Percentiles rank a stretch among this genome's conserved stretches.
Evolutionary conservation across 2,113 vertebrate species (phyloP).

Genomic region (Cygnus buccinator): DNA sequence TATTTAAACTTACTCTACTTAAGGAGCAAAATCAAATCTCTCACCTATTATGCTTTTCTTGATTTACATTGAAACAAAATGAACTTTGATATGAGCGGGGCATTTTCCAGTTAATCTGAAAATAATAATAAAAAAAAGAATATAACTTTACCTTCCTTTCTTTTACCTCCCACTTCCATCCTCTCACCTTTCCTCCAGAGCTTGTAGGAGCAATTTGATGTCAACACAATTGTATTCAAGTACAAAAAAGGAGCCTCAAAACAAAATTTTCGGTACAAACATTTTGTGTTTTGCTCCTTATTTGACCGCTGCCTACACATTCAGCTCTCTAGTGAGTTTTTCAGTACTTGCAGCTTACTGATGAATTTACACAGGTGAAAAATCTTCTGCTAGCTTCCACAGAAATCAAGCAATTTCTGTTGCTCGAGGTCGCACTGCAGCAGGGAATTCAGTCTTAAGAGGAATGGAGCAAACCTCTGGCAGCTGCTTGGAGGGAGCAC

Average conservation of each 20-base stretch:
- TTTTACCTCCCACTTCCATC: background rate
- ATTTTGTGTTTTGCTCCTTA: background rate
- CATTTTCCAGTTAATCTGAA: background rate
- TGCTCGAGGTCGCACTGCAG: background rate
- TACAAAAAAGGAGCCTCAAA: background rate
- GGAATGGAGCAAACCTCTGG: background rate
- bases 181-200: background rate
- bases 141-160: background rate
- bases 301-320: background rate
- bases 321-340: background rate
- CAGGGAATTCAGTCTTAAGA: background rate
- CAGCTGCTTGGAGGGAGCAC: background rate
- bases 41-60: background rate
- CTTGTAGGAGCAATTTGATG: background rate
- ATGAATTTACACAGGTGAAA: background rate
- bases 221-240: background rate
- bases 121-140: background rate
- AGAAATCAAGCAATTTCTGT: background rate
- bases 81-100: background rate
- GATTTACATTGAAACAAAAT: background rate
- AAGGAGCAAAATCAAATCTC: background rate
- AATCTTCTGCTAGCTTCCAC: background rate
- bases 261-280: background rate
- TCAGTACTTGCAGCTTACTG: background rate
- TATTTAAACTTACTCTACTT: background rate